Evolutionary conservation across 2,888 invertebrate species (phyloP).

Genomic region (Patella depressa): DNA sequence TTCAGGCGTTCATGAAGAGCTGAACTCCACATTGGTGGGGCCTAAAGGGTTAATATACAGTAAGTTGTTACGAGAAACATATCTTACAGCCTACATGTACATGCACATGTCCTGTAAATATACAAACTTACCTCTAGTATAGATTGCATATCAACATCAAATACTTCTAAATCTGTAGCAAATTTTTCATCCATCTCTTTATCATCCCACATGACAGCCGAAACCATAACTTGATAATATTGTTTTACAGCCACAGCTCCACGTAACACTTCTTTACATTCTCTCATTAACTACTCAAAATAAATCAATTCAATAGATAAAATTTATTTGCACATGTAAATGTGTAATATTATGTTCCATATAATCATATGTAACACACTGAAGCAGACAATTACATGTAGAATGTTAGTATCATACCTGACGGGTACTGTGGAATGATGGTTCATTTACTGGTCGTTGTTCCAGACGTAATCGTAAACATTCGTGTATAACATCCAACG

Average conservation of each 20-base stretch:
- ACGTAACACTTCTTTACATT: constrained; percentile 89
- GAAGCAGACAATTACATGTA: no score
- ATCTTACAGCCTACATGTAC: no score
- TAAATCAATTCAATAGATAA: neutral
- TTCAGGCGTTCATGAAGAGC: no score
- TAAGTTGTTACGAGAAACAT: no score
- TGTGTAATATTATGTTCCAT: no score
- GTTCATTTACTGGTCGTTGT: constrained; percentile 74
- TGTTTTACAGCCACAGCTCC: constrained; percentile 87
- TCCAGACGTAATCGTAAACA: constrained; percentile 89
- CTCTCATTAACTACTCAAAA: constrained; percentile 81
- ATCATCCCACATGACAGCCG: constrained; percentile 64
- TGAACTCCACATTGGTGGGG: no score
- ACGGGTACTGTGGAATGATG: constrained; percentile 87
- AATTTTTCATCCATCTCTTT: constrained; percentile 54
- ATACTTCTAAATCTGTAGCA: constrained; percentile 74
- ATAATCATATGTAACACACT: no score
- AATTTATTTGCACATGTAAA: no score
- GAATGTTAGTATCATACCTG: constrained; percentile 76
- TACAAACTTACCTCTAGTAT: constrained; percentile 77
- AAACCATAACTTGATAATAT: constrained; percentile 75
- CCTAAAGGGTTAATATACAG: no score
- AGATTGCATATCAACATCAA: constrained; percentile 83
- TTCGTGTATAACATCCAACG: constrained; percentile 92
- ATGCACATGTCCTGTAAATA: no score